phyloP scores from a whole-genome alignment of 2,888 invertebrate genomes.

The Sycophila texana region DNA sequence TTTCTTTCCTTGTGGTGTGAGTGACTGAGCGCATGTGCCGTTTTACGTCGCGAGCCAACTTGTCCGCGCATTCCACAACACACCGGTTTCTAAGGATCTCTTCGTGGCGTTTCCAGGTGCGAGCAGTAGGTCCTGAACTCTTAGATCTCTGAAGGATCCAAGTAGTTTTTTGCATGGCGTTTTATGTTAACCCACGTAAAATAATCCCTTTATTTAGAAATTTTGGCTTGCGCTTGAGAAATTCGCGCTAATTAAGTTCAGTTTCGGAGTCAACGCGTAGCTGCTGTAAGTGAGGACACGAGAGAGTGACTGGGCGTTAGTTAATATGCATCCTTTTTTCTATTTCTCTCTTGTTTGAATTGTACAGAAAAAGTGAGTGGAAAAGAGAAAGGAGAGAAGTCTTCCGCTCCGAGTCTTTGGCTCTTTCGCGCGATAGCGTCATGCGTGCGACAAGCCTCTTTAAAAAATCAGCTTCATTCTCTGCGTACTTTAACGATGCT shows the following conservation, averaged over 20 bases:
- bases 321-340: neutral
- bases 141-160: too few relatives aligned
- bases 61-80: conserved; percentile 10
- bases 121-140: neutral
- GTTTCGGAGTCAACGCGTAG: neutral
- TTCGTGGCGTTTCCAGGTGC: neutral
- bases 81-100: conserved; percentile 11
- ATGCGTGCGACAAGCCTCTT: conserved; percentile 37
- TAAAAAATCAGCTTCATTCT: conserved; percentile 26
- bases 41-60: conserved; percentile 4
- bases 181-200: too few relatives aligned
- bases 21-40: conserved; percentile 15
- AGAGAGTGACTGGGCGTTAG: neutral
- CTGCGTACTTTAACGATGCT: neutral
- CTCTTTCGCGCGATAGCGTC: too few relatives aligned
- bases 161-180: too few relatives aligned
- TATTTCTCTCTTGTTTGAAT: neutral
- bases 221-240: too few relatives aligned
- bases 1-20: neutral
- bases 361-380: conserved; percentile 33
- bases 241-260: conserved; percentile 38
- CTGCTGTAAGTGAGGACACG: neutral
- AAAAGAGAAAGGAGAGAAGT: conserved; percentile 45
- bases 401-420: conserved; percentile 15
- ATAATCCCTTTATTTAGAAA: too few relatives aligned